Evolutionary conservation across 2,113 vertebrate species (phyloP).

Genomic region (Callocephalon fimbriatum): DNA sequence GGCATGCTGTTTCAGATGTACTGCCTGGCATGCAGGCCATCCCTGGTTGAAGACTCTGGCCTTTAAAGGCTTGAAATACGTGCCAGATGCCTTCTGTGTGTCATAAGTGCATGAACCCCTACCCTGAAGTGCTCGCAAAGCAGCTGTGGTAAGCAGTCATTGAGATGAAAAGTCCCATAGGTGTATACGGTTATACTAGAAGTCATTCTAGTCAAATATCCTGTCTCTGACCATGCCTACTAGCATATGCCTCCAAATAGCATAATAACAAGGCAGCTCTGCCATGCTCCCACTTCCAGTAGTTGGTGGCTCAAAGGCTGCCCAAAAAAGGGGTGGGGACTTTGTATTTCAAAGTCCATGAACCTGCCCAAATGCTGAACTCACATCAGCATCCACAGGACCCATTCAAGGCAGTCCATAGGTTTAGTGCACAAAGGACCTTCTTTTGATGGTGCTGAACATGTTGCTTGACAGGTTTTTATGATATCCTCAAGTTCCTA

Average conservation of each 20-base stretch:
- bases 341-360: neutral
- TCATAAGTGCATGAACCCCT: neutral
- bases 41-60: neutral
- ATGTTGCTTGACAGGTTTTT: neutral
- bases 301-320: neutral
- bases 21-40: neutral
- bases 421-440: neutral
- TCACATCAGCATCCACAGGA: neutral
- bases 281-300: neutral
- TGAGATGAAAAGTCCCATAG: neutral
- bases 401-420: neutral
- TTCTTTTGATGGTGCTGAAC: neutral
- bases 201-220: neutral
- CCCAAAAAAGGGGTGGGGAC: neutral
- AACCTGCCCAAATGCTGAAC: neutral
- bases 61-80: fast-evolving
- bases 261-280: neutral
- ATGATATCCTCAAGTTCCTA: neutral
- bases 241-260: neutral
- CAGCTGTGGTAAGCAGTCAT: neutral
- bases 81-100: neutral
- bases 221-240: neutral
- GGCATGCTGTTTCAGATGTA: neutral
- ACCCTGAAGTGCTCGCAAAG: neutral
- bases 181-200: neutral